Evolutionary conservation across 1,140 invertebrate species (phyloP), one percentile per base, ranked within the genome.

Genomic region (Drosophila gunungcola): DNA sequence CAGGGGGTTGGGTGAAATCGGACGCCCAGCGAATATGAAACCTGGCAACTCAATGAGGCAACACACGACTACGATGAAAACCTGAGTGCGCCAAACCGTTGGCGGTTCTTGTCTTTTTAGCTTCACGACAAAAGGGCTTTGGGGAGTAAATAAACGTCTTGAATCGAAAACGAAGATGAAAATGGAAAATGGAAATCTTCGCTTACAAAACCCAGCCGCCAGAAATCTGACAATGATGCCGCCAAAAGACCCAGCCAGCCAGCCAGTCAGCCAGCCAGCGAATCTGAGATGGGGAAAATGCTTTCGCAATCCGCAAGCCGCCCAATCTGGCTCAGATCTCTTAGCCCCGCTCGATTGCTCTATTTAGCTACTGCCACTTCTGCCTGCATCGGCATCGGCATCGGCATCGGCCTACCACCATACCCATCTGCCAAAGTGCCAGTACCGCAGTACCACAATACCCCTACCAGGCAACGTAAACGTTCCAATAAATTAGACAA

Each of bases 401-500:
- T 27, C 52, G 7, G 16, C n/a, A n/a, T n/a, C n/a, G 16, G 16
- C 1, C 1, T 21, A 21, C 16, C 16, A 21, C 16, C 51, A 13
- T 21, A 39, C 36, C 13, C 25, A 29, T 13, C 43, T 25, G 36
- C 16, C 29, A 11, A 13, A 63, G 21, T 43, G 32, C 4, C 38
- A n/a, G 12, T 39, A 39, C 38, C 10, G 7, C 3, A 16, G 41
- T 13, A 7, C 11, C 5, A n/a, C 29, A 16, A 4, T n/a, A 11
- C 34, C 34, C 25, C 13, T 21, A 10, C 6, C 34, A 25, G 21
- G 27, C 9, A 51, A 52, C 29, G 29, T 42, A 29, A 76, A 76
- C 61, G 74, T 72, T 78, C 76, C 75, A 83, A 89, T 86, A 89
- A 89, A 89, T 89, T 86, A 83, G 79, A 72, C 83, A 86, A 86